phyloP scores from a whole-genome alignment of 1,140 invertebrate genomes.

The Musca vetustissima region DNA sequence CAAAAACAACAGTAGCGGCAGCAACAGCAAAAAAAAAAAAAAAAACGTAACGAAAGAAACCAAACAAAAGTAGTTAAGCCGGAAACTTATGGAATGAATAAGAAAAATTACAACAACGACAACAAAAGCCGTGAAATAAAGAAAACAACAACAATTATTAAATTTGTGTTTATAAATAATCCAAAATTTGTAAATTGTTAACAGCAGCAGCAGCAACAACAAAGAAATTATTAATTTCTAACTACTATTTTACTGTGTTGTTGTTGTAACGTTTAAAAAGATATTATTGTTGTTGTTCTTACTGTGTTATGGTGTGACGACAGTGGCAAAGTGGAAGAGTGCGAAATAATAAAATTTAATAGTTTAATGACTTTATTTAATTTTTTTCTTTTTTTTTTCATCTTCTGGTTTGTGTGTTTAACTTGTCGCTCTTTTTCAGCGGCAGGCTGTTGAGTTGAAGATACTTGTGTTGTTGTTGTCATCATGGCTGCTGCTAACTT shows the following conservation, averaged over 20 bases:
- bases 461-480: too few species aligned
- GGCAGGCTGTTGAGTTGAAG: too few species aligned
- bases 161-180: not conserved
- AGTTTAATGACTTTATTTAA: slow-evolving; percentile 24
- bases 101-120: not conserved
- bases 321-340: too few species aligned
- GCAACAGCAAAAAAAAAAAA: too few species aligned
- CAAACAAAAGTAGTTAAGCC: slow-evolving; percentile 18
- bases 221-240: not conserved
- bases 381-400: not conserved
- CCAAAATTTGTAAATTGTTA: not conserved
- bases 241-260: not conserved
- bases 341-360: slow-evolving; percentile 9
- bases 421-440: too few species aligned
- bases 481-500: too few species aligned
- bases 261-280: not conserved
- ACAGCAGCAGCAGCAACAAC: too few species aligned
- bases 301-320: not conserved
- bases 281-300: not conserved
- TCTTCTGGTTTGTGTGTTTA: not conserved
- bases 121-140: not conserved
- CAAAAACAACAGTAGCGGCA: too few species aligned
- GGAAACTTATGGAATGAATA: slow-evolving; percentile 7
- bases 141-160: not conserved
- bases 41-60: not conserved